Base-by-base conservation (phyloP, 2,888 invertebrate species). In the Drosophila fungiperda region DNA sequence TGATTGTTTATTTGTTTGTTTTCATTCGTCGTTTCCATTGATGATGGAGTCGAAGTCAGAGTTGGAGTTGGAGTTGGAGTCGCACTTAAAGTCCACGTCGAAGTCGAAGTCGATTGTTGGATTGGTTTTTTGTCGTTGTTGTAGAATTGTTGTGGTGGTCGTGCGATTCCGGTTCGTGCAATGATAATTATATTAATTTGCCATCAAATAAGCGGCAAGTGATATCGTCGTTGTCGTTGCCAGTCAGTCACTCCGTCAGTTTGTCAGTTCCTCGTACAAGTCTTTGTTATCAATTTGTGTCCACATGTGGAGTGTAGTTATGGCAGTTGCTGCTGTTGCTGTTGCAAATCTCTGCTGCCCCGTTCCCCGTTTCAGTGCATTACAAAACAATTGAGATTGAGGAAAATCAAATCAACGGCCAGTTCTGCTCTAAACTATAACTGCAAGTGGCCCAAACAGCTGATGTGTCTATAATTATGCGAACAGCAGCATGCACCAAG, bases 121-220 rank as follows among this genome's bases (percentile, higher is more conserved):
- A 38, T 40, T 35, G 29, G 26, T 38, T 58, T 61, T 26, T 64
- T 69, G 71, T 8, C 11, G 55, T 80, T 59, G 72, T 50, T 68
- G 63, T 66, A 58, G 75, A 78, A 77, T 87, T 83, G 88, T 81
- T 83, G 83, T 75, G 26, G 26, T 72, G 87, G 71, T 86, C 76
- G 76, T 80, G 86, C 79, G 83, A 89, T 87, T 89, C 89, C 89
- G 89, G 87, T 89, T 86, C 89, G 85, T 89, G 86, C 88, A 82
- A 84, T 80, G 90, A 87, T 90, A 89, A 89, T 89, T 90, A 90
- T 86, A 89, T 89, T 86, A 89, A 89, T 89, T 89, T 89, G 76
- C 81, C 84, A 83, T 84, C 81, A 83, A 83, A 80, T 89, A 85
- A 74, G 88, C 88, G 77, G 68, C 85, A 85, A 78, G 80, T 79